Evolutionary conservation across 1,140 invertebrate genomes (phyloP), one percentile per base, ranked within the genome.

Genomic region (Gonioctena quinquepunctata): DNA sequence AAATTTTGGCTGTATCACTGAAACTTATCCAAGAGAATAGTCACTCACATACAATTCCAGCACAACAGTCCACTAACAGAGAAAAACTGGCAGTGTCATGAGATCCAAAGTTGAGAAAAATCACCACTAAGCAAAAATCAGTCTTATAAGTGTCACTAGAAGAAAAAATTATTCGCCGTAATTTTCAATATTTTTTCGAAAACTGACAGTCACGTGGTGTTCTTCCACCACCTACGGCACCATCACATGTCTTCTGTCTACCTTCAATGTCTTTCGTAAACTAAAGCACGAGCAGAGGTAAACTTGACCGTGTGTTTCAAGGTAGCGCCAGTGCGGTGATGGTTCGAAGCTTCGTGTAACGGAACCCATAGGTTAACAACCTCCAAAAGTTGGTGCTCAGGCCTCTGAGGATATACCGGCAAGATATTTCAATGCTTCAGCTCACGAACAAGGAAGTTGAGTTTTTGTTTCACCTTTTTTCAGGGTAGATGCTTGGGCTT

Each of bases 241-340:
- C 42, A 63, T 66, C 73, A 73, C 79, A 74, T 75, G 70, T 70
- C 73, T 64, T 69, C 70, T 64, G 65, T 70, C 57, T 70, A 66
- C 69, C 70, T 74, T 74, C 70, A 66, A 72, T 75, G 76, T 77
- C 81, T 78, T 81, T 76, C 76, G 72, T 74, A 78, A 78, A 81
- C 78, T 77, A 77, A 42, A 79, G 73, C 78, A 80, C 79, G 76
- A 74, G 77, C 65, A 66, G 70, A 71, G 64, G 72, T 82, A 82
- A 82, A 82, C 81, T 82, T 82, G 81, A 82, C 81, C 81, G 78
- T 82, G 80, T 75, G 75, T 76, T 71, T 73, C 74, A 64, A 70
- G 71, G 65, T 63, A 78, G 78, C 80, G 77, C 76, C 71, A 64
- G 65, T 54, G 74, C 71, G 78, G 79, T 78, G 73, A 78, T 77